Base-by-base conservation (phyloP, 64 coral and sea anemone genomes). In the Dendronephthya gigantea region DNA sequence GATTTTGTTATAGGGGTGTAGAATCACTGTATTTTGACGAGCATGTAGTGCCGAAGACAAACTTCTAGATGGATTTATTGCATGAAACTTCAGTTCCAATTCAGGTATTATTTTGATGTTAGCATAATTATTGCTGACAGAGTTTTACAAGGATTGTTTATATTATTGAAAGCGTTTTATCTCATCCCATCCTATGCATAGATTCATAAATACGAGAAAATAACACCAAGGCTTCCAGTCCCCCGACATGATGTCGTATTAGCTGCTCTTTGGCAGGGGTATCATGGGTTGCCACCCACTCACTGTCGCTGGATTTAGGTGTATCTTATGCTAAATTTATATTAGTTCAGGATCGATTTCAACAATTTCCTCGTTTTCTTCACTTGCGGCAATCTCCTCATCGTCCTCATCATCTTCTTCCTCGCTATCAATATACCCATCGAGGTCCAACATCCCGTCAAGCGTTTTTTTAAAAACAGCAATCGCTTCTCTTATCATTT, bases 231-330 rank as follows among this genome's bases (percentile, higher is more conserved):
- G 58, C 58, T 66, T 66, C 58, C 58, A 66, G 58, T 66, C 58
- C 58, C 58, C 58, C 58, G 58, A 66, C 29, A 17, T 66, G 6
- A n/a, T 15, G 58, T 66, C 58, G 58, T 66, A 66, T 66, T 66
- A 66, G 2, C 58, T 66, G 58, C 58, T 66, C 58, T 6, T 66
- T 5, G 58, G 58, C 58, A 66, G 58, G 58, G 58, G 58, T 66
- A 66, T 66, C 58, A 66, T 66, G 58, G 58, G 58, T 5, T 66
- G 58, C 58, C 58, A 66, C 58, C 58, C 58, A 66, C 58, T 66
- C 58, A 66, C 22, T 66, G 58, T 66, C 58, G 58, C 58, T 66
- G 58, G 58, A 66, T 66, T 66, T 15, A 8, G 58, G 58, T 66
- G 19, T n/a, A n/a, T 5, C 58, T 11, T 55, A 17, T 66, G 58